Evolutionary conservation across 1,140 invertebrate species (phyloP).

Genomic region (Helicoverpa armigera): DNA sequence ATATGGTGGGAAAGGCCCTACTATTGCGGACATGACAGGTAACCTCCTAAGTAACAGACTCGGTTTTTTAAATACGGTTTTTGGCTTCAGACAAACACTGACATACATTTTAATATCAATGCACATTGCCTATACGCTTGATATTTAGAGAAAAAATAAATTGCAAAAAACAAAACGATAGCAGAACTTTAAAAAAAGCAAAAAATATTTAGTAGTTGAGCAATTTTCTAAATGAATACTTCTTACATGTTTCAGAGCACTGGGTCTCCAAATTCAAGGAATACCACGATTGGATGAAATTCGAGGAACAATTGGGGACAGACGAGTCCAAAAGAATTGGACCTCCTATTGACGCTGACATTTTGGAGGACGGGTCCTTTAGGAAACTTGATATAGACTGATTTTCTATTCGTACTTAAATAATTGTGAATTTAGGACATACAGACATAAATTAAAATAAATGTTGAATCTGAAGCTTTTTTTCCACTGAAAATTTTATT

Average conservation of each 20-base stretch:
- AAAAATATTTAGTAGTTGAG: no score
- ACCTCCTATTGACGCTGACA: conserved; percentile 76
- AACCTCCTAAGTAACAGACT: conserved; percentile 20
- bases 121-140: no score
- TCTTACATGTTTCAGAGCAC: conserved; percentile 63
- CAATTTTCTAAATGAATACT: no score
- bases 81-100: not conserved
- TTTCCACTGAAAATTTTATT: no score
- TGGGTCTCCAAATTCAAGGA: conserved; percentile 71
- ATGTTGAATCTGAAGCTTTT: not conserved
- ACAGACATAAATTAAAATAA: not conserved
- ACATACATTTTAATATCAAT: no score
- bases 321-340: conserved; percentile 88
- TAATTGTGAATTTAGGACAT: not conserved
- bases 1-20: conserved; percentile 73
- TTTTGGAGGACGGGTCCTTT: conserved; percentile 88
- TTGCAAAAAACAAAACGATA: not conserved
- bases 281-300: conserved; percentile 72
- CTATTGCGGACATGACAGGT: conserved; percentile 70
- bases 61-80: not conserved
- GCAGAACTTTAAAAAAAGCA: no score
- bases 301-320: conserved; percentile 86
- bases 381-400: conserved; percentile 86
- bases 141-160: not conserved
- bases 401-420: conserved; percentile 6